Evolutionary conservation across 2,113 vertebrate genomes (phyloP).

Genomic region (Sterrhoptilus dennistouni): DNA sequence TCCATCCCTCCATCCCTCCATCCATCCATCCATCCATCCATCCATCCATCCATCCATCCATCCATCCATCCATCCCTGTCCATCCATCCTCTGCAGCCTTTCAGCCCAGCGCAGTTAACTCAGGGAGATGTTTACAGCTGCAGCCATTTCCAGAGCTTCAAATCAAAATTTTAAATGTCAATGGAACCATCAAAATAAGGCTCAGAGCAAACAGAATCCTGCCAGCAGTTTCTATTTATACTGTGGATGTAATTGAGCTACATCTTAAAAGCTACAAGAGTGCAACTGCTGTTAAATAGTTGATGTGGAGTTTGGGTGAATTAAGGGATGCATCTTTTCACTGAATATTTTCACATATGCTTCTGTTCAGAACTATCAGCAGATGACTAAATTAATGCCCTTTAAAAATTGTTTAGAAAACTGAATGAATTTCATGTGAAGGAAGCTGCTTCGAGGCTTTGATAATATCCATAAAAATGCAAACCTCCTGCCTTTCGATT

Average conservation of each 20-base stretch:
- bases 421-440: background rate
- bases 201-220: background rate
- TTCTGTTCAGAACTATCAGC: conserved; percentile 23
- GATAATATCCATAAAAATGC: background rate
- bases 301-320: conserved; percentile 5
- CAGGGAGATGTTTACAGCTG: background rate
- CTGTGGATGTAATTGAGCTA: background rate
- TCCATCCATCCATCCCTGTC: too few relatives aligned
- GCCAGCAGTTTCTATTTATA: background rate
- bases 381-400: conserved; percentile 45
- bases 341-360: background rate
- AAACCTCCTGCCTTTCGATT: background rate
- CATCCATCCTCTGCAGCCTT: background rate
- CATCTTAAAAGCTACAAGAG: background rate
- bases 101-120: background rate
- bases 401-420: conserved; percentile 16
- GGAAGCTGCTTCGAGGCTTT: background rate
- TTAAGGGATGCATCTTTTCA: conserved; percentile 10
- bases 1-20: too few relatives aligned
- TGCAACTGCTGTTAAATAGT: background rate
- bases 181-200: background rate
- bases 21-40: too few relatives aligned
- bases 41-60: too few relatives aligned
- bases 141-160: background rate
- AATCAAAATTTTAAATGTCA: background rate